Base-by-base conservation (phyloP, 2,888 invertebrate species). In the Pocota personata region DNA sequence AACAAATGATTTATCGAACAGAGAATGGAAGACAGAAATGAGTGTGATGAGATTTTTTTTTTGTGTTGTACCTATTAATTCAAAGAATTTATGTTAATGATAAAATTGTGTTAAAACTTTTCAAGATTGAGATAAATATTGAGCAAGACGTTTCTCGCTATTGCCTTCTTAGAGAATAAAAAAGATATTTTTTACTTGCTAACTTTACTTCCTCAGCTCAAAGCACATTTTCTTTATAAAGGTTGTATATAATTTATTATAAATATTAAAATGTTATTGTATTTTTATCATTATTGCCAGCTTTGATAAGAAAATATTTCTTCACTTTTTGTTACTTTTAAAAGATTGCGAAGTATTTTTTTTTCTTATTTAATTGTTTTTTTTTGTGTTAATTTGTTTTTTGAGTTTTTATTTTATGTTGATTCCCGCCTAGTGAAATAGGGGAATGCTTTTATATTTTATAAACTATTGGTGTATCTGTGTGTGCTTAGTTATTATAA, bases 261-360 rank as follows among this genome's bases (percentile, higher is more conserved):
- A 77, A 86, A 86, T 86, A 77, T 77, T 84, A 77, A 82, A 86
- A 86, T 77, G 57, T 76, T 76, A 86, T 86, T 86, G 86, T 86
- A 77, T 80, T 77, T 88, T 88, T 88, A 88, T 89, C 89, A 89
- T 89, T 90, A 90, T 90, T 90, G 90, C 90, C 90, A 89, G 88
- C 87, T 89, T 89, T 88, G 88, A 88, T 89, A 89, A 89, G 89
- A 90, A 90, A 90, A 89, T 89, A 88, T 87, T 87, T 83, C 73
- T 78, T 86, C 75, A 62, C 27, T 71, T 77, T 55, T 66, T 69
- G 48, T 72, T 75, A 19, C 67, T 35, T 87, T 82, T 71, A 32
- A 62, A 57, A 72, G 75, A 78, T 86, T 87, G 69, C 66, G 16
- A 76, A 75, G 57, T 84, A 46, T 46, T 19, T 58, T 19, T 32